phyloP scores from a whole-genome alignment of 2,888 invertebrate species.

The Hypomecis punctinalis region DNA sequence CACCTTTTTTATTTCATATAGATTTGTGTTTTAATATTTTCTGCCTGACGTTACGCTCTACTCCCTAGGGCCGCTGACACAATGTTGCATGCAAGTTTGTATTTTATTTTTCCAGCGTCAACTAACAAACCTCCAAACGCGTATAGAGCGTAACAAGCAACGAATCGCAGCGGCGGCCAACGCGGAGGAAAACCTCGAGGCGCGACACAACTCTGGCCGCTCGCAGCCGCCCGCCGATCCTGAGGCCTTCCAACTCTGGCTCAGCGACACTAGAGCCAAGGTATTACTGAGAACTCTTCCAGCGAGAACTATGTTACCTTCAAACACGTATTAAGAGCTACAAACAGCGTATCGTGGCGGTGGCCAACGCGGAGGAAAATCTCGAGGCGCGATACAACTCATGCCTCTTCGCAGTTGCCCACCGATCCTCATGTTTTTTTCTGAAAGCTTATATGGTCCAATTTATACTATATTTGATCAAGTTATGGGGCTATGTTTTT shows the following conservation, averaged over 20 bases:
- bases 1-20: too few relatives aligned
- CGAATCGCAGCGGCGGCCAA: slow-evolving; percentile 89
- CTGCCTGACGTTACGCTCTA: too few relatives aligned
- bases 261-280: slow-evolving; percentile 86
- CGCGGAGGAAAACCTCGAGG: slow-evolving; percentile 83
- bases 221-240: slow-evolving; percentile 76
- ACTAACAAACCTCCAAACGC: slow-evolving; percentile 88
- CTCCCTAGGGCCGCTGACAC: too few relatives aligned
- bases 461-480: too few relatives aligned
- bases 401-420: slow-evolving; percentile 75
- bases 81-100: neutral
- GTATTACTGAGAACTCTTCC: slow-evolving; percentile 69
- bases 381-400: slow-evolving; percentile 58
- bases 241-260: slow-evolving; percentile 81
- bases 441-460: too few relatives aligned
- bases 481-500: too few relatives aligned
- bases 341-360: slow-evolving; percentile 89
- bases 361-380: slow-evolving; percentile 87
- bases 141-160: slow-evolving; percentile 91
- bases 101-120: slow-evolving; percentile 62
- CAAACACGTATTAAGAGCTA: slow-evolving; percentile 91
- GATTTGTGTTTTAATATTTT: too few relatives aligned
- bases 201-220: slow-evolving; percentile 62
- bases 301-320: slow-evolving; percentile 70
- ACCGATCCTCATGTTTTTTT: slow-evolving; percentile 73